Conservation (phyloP, 2,113 vertebrate genomes). For the Poicephalus meyeri region DNA sequence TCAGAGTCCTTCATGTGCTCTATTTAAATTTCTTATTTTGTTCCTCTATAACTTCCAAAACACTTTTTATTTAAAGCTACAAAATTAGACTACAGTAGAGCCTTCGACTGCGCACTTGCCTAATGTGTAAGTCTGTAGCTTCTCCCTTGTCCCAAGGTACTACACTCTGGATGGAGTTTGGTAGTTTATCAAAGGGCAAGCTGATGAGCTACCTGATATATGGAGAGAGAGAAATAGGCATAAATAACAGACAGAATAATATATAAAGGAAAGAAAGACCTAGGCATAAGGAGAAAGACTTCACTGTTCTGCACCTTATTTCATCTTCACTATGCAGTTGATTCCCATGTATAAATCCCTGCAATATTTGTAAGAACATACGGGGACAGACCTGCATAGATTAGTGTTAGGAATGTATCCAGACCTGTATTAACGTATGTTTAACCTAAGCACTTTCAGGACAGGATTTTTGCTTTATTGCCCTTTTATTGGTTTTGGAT, state of each 20-base stretch:
- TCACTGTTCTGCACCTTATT: background rate
- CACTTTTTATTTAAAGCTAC: background rate
- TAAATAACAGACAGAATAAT: background rate
- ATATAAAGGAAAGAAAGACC: background rate
- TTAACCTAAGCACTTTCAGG: background rate
- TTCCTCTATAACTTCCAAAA: background rate
- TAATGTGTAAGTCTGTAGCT: background rate
- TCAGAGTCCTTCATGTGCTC: background rate
- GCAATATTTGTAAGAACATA: accelerated
- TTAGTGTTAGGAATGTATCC: background rate
- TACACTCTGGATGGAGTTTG: background rate
- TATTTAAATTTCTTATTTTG: background rate
- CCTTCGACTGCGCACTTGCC: background rate
- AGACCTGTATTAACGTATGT: background rate
- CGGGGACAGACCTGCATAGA: background rate
- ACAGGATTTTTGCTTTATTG: background rate
- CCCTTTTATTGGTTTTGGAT: background rate
- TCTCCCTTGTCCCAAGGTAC: background rate
- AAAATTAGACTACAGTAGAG: background rate
- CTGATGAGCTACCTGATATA: background rate
- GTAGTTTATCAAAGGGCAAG: background rate
- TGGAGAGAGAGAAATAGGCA: background rate
- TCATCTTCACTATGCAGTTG: background rate
- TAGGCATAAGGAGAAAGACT: background rate
- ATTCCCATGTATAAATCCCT: background rate